A percentile compares a stretch with the other conserved stretches of the same genome.
Evolutionary conservation across 2,113 vertebrate genomes (phyloP).

Genomic region (Pangasianodon gigas): DNA sequence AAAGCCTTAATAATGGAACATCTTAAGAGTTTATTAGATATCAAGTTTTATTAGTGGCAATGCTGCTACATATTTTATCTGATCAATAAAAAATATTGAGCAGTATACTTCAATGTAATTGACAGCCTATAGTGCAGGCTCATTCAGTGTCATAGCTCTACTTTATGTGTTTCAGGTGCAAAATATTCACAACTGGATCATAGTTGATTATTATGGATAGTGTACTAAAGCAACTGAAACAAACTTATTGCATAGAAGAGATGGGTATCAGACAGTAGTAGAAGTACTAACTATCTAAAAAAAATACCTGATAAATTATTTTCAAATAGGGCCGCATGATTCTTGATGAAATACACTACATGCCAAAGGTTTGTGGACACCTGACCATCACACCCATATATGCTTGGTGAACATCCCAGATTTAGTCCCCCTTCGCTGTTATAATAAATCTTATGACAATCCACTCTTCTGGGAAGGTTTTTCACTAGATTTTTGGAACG

Average conservation of each 20-base stretch:
- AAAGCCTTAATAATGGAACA: background rate
- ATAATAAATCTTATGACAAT: no score
- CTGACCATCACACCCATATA: no score
- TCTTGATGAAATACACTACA: no score
- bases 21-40: background rate
- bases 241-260: background rate
- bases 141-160: background rate
- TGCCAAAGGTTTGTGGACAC: no score
- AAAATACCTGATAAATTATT: no score
- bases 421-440: no score
- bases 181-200: background rate
- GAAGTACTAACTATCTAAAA: no score
- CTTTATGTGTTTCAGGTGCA: background rate
- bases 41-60: background rate
- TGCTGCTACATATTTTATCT: slow-evolving; percentile 18
- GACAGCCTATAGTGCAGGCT: background rate
- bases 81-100: background rate
- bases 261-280: no score
- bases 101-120: background rate
- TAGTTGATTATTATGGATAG: background rate
- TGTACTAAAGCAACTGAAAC: background rate
- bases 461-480: no score
- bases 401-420: no score
- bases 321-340: no score
- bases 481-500: no score